Conservation (phyloP, 2,797 vertebrate genomes). For the Neomorphus geoffroyi region DNA sequence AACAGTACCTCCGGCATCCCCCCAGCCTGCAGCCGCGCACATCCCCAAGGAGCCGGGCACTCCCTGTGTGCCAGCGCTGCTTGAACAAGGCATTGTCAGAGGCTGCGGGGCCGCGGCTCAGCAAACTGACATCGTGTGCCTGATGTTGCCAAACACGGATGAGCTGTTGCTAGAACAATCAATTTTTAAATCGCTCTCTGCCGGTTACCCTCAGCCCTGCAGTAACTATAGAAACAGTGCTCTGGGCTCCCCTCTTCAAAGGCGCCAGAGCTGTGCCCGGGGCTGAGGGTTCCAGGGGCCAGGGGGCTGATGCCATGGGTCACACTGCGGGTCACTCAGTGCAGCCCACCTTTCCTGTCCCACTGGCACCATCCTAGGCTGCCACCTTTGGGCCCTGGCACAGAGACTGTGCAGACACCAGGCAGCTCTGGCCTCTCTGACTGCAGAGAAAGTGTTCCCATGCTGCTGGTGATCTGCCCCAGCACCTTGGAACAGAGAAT, state of each 20-base stretch:
- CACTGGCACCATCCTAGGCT: fast-evolving
- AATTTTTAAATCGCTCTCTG: conserved; percentile 47
- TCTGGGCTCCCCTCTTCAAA: conserved; percentile 48
- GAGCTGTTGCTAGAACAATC: conserved; percentile 56
- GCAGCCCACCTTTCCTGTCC: not conserved
- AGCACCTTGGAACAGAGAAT: not conserved
- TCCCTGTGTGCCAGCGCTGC: not conserved
- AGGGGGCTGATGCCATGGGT: not conserved
- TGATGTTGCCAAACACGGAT: conserved; percentile 45
- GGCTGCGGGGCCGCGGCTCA: not conserved
- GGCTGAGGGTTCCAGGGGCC: not conserved
- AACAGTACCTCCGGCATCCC: not conserved
- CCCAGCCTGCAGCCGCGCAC: fast-evolving
- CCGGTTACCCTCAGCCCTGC: conserved; percentile 34
- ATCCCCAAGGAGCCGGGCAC: not conserved
- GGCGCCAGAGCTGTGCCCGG: not conserved
- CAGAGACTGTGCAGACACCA: not conserved
- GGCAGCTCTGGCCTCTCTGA: not conserved
- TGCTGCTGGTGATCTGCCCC: fast-evolving
- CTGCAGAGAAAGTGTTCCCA: fast-evolving
- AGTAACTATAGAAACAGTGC: conserved; percentile 73
- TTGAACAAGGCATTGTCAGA: not conserved
- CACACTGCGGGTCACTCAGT: not conserved
- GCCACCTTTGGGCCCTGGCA: not conserved
- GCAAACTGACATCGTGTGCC: not conserved